Conservation (phyloP, 2,797 vertebrate species). For the Uromys caudimaculatus region DNA sequence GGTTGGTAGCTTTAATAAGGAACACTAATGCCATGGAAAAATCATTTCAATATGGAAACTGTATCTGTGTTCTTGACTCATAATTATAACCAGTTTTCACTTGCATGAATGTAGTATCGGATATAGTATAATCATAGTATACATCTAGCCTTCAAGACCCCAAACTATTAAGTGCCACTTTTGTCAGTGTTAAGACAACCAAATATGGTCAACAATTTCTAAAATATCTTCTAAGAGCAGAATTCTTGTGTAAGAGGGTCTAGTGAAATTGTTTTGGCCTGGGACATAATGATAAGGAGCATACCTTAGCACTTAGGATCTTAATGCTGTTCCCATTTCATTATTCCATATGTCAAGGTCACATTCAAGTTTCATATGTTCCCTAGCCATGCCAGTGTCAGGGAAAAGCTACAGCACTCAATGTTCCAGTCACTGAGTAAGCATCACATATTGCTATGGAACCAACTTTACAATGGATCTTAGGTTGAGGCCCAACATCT, state of each 20-base stretch:
- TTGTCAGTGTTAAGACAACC: background rate
- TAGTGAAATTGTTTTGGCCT: conserved; percentile 30
- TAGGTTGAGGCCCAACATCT: background rate
- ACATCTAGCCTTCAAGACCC: background rate
- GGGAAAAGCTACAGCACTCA: background rate
- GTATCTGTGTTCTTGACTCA: background rate
- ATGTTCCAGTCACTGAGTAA: background rate
- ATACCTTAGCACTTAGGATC: background rate
- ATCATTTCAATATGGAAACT: conserved; percentile 19
- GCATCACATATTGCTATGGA: background rate
- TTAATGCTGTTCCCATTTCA: background rate
- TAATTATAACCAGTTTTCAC: conserved; percentile 35
- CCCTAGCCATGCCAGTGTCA: background rate
- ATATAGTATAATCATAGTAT: background rate
- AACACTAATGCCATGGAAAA: conserved; percentile 31
- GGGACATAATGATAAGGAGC: background rate
- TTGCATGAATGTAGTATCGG: background rate
- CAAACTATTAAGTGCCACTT: background rate
- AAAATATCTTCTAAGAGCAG: conserved; percentile 12
- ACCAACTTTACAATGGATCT: conserved; percentile 6
- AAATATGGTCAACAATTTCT: conserved; percentile 9
- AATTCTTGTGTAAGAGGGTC: conserved; percentile 10
- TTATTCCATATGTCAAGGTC: background rate
- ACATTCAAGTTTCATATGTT: conserved; percentile 52
- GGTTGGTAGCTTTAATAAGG: background rate